phyloP scores from a whole-genome alignment of 2,888 invertebrate genomes.

The Agrochola macilenta region DNA sequence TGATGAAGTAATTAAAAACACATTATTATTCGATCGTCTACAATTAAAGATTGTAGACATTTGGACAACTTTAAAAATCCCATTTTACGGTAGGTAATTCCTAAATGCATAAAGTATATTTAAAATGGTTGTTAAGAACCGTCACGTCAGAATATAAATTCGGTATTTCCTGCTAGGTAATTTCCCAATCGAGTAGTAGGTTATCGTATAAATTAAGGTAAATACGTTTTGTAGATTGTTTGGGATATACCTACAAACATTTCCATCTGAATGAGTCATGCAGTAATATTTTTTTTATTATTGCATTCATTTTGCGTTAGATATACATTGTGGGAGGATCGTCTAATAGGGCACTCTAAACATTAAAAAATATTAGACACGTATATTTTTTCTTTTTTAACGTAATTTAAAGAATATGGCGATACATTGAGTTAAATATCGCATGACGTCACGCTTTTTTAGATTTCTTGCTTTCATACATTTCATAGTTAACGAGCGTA shows the following conservation, averaged over 20 bases:
- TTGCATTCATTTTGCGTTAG: not conserved
- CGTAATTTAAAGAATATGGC: no score
- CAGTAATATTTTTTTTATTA: constrained; percentile 3
- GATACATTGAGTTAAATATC: no score
- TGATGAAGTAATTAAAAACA: not conserved
- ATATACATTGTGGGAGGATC: not conserved
- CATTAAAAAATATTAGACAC: no score
- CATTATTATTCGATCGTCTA: not conserved
- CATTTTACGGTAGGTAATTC: constrained; percentile 35
- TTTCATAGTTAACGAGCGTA: no score
- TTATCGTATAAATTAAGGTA: constrained; percentile 9
- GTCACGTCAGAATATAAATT: constrained; percentile 22
- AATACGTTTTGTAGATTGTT: constrained; percentile 26
- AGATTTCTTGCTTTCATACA: no score
- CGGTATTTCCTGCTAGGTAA: constrained; percentile 51
- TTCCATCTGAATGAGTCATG: constrained; percentile 24
- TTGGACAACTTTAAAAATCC: not conserved
- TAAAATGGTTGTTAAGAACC: constrained; percentile 15
- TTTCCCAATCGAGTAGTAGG: constrained; percentile 42
- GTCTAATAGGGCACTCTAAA: no score
- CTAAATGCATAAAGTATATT: constrained; percentile 8
- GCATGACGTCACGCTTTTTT: no score
- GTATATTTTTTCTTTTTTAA: no score
- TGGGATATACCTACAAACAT: not conserved
- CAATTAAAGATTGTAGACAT: not conserved